Base-by-base conservation (phyloP, 2,113 vertebrate genomes). In the Cromileptes altivelis region DNA sequence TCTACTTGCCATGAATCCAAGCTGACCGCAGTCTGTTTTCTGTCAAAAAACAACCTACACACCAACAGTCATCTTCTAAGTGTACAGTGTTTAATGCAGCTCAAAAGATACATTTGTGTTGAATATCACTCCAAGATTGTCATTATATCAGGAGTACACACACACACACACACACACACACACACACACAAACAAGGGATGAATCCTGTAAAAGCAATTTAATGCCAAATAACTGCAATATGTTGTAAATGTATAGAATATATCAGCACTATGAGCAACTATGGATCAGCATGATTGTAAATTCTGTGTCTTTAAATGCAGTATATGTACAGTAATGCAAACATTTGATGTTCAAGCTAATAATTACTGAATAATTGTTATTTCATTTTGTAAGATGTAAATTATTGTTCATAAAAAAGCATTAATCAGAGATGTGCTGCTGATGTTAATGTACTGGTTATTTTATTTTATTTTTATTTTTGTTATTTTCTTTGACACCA, bases 361-460 rank as follows among this genome's bases (percentile, higher is more conserved):
- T 85, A 64, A 91, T 89, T 85, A 67, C 53, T 30, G 61, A 82
- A 80, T 58, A 80, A 90, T 85, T 86, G 64, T 81, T 70, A 80
- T 93, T 92, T 86, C 75, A 90, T 94, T 93, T 94, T 94, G 90
- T 92, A 92, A 93, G 64, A 82, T 75, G 80, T 94, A 94, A 93
- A 93, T 94, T 92, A 94, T 93, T 94, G 89, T 82, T 84, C 75
- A 93, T 93, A 85, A 88, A 92, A 85, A 90, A 81, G 17, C 12
- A 87, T 72, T 86, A 79, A 91, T 89, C 70, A 64, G 49, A 78
- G 62, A 49, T 60, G 7, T 78, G 57, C 10, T 73, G 58, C 17
- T 71, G 49, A 37, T 47, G n/a, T 33, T 47, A 23, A 45, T 45
- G 17, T 17, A 52, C 47, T 49, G 47, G 30, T 61, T 40, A 10